Evolutionary conservation across 2,113 vertebrate species (phyloP), one percentile per base, ranked within the genome.

Genomic region (Blennius ocellaris): DNA sequence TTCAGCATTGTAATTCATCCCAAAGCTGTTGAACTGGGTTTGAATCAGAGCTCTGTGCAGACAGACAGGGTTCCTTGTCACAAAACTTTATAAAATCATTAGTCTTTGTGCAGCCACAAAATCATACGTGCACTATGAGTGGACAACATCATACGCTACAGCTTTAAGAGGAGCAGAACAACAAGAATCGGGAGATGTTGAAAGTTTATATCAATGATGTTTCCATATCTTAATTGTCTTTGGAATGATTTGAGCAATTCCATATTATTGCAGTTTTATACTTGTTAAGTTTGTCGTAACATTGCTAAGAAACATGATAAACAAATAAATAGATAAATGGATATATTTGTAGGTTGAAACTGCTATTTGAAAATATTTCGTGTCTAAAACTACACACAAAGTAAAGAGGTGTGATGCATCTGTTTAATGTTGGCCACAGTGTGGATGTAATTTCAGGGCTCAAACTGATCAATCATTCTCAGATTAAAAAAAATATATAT

Each of bases 391-490:
- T 21, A 43, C n/a, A 57, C 15, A 51, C 0, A 11, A 0, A 7
- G 14, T n/a, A 50, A 5, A 58, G 41, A 5, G 38, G 11, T 12
- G n/a, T 62, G 39, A 30, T 30, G 21, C 21, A 2, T 52, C 5
- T 2, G 6, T 8, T 41, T 59, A 12, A 11, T 55, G 43, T 59
- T 61, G 11, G 5, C 30, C 41, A 64, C 30, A 30, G 6, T 48
- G 10, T 68, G 16, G 2, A 30, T 44, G 49, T 55, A 21, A 63
- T 53, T 12, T 50, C 17, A 54, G 12, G 55, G 37, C 6, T 17
- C n/a, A 48, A 39, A 30, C 12, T 49, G 10, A 38, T n/a, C 43
- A 56, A 62, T 73, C 62, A 61, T 70, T 56, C 66, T 7, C 52
- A 51, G 16, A 61, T 64, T 37, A 43, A 7, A 8, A 44, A 14